These are phyloP conservation scores for Scolanthus callimorphus DNA, from an alignment of 92 coral and sea anemone species.

Conservation along the genomic window DNA sequence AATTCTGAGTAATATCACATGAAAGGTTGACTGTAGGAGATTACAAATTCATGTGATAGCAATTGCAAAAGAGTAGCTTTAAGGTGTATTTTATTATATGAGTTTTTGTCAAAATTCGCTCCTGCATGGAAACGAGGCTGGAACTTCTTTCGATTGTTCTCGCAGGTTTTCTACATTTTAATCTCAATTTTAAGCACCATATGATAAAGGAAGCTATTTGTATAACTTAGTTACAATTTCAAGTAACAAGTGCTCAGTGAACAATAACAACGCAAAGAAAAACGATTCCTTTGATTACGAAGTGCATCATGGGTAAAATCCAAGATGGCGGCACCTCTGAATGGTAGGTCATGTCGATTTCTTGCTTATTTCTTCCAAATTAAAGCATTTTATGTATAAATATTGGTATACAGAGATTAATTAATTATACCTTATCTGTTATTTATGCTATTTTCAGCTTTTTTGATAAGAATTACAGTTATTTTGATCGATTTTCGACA, in stretches of 20 bases:
- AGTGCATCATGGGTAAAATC: conserved; percentile 22
- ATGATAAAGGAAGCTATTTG: too few species aligned
- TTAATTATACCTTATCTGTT: neutral
- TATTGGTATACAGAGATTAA: neutral
- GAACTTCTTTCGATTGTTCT: too few species aligned
- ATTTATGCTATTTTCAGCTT: neutral
- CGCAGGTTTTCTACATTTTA: too few species aligned
- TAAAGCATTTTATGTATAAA: neutral
- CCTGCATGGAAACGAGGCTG: too few species aligned
- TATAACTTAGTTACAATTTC: too few species aligned
- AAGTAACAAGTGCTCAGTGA: neutral
- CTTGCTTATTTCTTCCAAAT: neutral
- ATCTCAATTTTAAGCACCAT: too few species aligned
- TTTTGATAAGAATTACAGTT: neutral
- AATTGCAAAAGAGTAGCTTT: too few species aligned
- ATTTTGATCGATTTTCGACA: neutral
- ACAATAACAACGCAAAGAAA: neutral
- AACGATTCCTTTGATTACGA: conserved; percentile 8
- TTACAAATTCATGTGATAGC: too few species aligned
- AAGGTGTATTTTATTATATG: too few species aligned
- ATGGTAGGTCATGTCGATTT: conserved; percentile 14
- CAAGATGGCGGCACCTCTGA: conserved; percentile 25
- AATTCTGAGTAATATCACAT: too few species aligned
- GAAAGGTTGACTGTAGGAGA: too few species aligned
- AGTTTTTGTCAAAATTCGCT: too few species aligned